Evolutionary conservation across 2,888 invertebrate genomes (phyloP), one percentile per base, ranked within the genome.

Genomic region (Aricia artaxerxes): DNA sequence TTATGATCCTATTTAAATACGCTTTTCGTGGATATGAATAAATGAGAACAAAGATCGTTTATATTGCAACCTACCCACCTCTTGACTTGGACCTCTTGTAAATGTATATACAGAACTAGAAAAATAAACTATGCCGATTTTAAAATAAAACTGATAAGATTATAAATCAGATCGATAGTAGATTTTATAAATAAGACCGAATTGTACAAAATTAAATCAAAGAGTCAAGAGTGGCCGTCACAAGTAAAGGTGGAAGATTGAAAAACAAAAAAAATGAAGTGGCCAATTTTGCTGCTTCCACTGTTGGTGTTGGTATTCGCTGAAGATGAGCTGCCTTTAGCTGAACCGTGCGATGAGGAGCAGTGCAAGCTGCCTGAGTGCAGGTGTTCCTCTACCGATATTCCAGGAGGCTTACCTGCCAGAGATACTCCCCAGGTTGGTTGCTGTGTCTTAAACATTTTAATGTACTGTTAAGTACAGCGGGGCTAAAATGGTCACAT

Each of bases 371-470:
- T 95, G 1, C 96, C 96, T 0, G 83, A 91, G 75, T 96, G 96
- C 85, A 90, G 93, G 79, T 96, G 96, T 83, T 91, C 95, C 0
- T 85, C 88, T 0, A 89, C 90, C 0, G 83, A 87, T 0, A 93
- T 95, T 80, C 96, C 95, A 61, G 95, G 92, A 79, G 90, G 88
- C 40, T 85, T 96, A 57, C 78, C 80, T 1, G 81, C 90, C 0
- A 86, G 88, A 24, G 88, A 95, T 80, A 92, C 91, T 24, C 96
- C 96, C 11, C 95, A 96, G 91, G 95, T 95, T 86, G 53, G 77
- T 78, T 11, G 11, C 4, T 35, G 69, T 38, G 13, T 69, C 6
- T 4, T 69, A 69, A 9, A 31, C 16, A 49, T 2, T 49, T 44
- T 49, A 49, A 11, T 49, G 2, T 49, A 49, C 9, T 9, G 49